Evolutionary conservation across 1,140 invertebrate genomes (phyloP).

Genomic region (Manduca sexta): DNA sequence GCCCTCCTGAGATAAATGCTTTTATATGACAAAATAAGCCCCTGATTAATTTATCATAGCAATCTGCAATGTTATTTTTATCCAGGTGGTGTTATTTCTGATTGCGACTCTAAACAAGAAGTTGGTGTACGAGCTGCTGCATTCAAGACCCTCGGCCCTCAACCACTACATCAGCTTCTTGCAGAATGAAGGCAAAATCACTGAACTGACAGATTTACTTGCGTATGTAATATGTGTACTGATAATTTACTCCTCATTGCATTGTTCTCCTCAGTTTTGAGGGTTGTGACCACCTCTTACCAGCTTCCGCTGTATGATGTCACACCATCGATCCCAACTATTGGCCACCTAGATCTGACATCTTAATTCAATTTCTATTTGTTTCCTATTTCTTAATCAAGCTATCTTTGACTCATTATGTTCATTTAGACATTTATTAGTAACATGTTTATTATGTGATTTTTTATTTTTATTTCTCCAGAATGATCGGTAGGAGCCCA

Average conservation of each 20-base stretch:
- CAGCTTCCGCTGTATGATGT: background rate
- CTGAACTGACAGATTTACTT: conserved; percentile 71
- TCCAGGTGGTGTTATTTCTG: conserved; percentile 73
- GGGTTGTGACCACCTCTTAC: background rate
- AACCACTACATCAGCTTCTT: conserved; percentile 75
- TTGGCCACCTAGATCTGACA: too few species aligned
- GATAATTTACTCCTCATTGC: background rate
- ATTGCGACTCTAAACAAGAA: conserved; percentile 73
- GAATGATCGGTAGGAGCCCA: conserved; percentile 73
- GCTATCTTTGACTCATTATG: too few species aligned
- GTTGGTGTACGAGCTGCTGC: conserved; percentile 70
- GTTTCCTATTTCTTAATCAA: too few species aligned
- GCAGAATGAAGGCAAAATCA: conserved; percentile 62
- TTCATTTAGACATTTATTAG: too few species aligned
- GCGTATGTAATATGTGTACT: conserved; percentile 43
- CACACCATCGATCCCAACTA: too few species aligned
- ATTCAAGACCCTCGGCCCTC: conserved; percentile 66
- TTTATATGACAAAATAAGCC: too few species aligned
- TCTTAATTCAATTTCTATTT: too few species aligned
- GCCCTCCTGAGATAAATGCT: too few species aligned
- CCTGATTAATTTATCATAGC: too few species aligned
- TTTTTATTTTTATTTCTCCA: conserved; percentile 29
- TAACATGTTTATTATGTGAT: too few species aligned
- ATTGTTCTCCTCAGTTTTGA: background rate
- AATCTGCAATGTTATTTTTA: too few species aligned